These are phyloP conservation scores for Orthosia gracilis DNA, from an alignment of 2,888 invertebrate genomes.

Conservation along the genomic window DNA sequence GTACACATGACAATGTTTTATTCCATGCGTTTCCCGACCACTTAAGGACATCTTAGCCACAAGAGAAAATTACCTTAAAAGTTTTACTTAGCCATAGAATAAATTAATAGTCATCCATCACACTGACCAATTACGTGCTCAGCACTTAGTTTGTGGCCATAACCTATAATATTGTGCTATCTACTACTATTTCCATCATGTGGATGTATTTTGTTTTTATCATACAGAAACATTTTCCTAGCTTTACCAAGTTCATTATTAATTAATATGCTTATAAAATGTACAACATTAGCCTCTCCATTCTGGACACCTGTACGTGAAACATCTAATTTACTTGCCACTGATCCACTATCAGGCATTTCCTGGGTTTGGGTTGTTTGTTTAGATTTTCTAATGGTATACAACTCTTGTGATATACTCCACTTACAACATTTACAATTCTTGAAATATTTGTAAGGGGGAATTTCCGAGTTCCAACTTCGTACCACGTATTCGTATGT, in stretches of 20 bases:
- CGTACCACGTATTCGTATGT: slow-evolving; percentile 96
- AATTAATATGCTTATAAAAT: slow-evolving; percentile 81
- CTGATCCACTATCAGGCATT: slow-evolving; percentile 56
- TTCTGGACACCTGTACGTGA: slow-evolving; percentile 60
- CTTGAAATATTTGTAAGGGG: slow-evolving; percentile 66
- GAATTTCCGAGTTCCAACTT: slow-evolving; percentile 73
- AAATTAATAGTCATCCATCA: no score
- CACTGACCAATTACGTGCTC: no score
- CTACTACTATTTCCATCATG: slow-evolving; percentile 70
- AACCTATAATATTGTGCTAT: slow-evolving; percentile 38
- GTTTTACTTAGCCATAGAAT: no score
- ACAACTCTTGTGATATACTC: slow-evolving; percentile 68
- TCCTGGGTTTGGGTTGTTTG: slow-evolving; percentile 32
- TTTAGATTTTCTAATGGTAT: slow-evolving; percentile 66
- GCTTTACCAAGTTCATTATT: slow-evolving; percentile 82
- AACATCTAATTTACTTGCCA: slow-evolving; percentile 62
- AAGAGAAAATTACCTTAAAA: no score
- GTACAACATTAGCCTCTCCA: slow-evolving; percentile 73
- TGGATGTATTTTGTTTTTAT: slow-evolving; percentile 87
- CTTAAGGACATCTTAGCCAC: background rate
- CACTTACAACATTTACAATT: slow-evolving; percentile 72
- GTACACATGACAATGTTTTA: background rate
- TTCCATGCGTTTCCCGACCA: background rate
- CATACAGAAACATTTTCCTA: slow-evolving; percentile 79
- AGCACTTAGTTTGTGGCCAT: background rate